A percentile compares a stretch with the other conserved stretches of the same genome.
phyloP scores from a whole-genome alignment of 2,113 vertebrate species.

The Sylvilagus bachmani region DNA sequence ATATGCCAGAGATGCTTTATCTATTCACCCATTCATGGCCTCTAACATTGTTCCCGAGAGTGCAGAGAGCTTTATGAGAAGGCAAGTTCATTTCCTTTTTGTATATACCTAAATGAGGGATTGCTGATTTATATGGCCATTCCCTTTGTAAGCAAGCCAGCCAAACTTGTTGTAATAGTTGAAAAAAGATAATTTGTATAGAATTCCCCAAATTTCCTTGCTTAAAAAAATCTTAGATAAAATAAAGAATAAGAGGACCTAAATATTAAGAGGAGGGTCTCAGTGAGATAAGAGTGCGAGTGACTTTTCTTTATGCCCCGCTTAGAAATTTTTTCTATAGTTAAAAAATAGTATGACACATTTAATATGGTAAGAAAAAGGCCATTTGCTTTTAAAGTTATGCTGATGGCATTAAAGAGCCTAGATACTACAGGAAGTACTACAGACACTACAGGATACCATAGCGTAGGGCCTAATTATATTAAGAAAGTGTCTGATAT shows the following conservation, averaged over 20 bases:
- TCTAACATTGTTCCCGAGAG: background rate
- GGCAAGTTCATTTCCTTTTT: background rate
- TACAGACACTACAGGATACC: background rate
- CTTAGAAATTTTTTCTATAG: background rate
- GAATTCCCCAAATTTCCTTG: conserved; percentile 61
- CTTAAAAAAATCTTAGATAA: conserved; percentile 31
- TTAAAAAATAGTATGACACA: background rate
- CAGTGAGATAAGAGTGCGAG: background rate
- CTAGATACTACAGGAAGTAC: conserved; percentile 3
- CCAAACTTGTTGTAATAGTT: background rate
- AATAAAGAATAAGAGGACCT: background rate
- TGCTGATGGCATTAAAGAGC: conserved; percentile 6
- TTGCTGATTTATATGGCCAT: background rate
- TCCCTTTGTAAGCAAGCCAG: background rate
- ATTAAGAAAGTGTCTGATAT: background rate
- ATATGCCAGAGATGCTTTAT: background rate
- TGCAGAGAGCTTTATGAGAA: background rate
- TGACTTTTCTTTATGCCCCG: background rate
- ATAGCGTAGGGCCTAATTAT: background rate
- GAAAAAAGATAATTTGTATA: conserved; percentile 63
- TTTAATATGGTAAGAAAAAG: conserved; percentile 40
- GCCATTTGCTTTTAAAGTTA: conserved; percentile 32
- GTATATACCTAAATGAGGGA: background rate
- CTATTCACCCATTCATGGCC: background rate
- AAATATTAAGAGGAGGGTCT: background rate